Base-by-base conservation (phyloP, 2,888 invertebrate species). In the Hemistola chrysoprasaria region DNA sequence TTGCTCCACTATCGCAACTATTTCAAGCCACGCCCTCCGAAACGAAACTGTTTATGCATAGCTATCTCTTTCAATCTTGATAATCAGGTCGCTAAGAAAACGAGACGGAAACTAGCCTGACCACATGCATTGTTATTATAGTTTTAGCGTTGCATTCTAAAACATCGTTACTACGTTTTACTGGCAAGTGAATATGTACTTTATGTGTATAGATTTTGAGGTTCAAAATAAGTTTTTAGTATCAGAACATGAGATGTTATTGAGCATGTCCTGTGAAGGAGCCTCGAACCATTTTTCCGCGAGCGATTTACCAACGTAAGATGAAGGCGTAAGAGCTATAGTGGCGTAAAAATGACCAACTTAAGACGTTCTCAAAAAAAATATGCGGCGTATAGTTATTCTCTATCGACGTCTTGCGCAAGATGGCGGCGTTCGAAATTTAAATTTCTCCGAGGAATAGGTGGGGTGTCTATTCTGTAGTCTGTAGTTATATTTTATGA, bases 361-460 rank as follows among this genome's bases (percentile, higher is more conserved):
- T 83, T 87, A 84, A 86, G 87, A 87, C 87, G 85, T 87, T 87
- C 83, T 86, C 58, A 67, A 69, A 81, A 86, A 87, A 86, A 81
- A 81, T 71, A 65, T 67, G 71, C 75, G 75, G 70, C 68, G 67
- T 69, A 78, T 81, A 83, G 82, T 83, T 80, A 82, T 80, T 85
- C 83, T 81, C 77, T 82, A 84, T 83, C 81, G 86, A 81, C 85
- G 85, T 87, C 87, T 87, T 86, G 77, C 76, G 70, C 87, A 87
- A 87, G 82, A 87, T 87, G 87, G 87, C 86, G 86, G 85, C 82
- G 83, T 83, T 84, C 78, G 78, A 71, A 83, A 82, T 86, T 87
- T 76, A 78, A 86, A 85, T 84, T 84, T 84, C 86, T 85, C 84
- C 50, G 75, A 83, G 86, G 83, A 84, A 83, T 83, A 81, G 60